Conservation (phyloP, 2,888 invertebrate genomes). For the Apoda limacodes region DNA sequence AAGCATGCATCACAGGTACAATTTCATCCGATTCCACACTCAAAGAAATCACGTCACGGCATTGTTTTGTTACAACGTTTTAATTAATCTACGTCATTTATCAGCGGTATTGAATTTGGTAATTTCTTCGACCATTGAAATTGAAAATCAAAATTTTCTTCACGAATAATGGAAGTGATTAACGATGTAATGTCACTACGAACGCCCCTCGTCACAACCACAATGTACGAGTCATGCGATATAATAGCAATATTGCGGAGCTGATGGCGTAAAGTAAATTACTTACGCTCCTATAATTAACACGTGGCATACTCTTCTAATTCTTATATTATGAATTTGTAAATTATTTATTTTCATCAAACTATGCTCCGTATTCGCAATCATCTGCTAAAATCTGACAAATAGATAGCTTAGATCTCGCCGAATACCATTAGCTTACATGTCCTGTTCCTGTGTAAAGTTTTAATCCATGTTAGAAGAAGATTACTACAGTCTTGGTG, state of each 20-base stretch:
- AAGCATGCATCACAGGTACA: slow-evolving; percentile 32
- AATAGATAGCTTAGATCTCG: no score
- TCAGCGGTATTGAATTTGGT: slow-evolving; percentile 46
- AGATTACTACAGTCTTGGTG: no score
- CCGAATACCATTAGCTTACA: no score
- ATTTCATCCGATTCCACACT: slow-evolving; percentile 26
- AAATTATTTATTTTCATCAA: no score
- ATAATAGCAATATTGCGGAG: slow-evolving; percentile 61
- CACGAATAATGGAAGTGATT: slow-evolving; percentile 51
- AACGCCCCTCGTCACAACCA: slow-evolving; percentile 45
- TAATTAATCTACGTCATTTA: slow-evolving; percentile 52
- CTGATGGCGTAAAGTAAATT: slow-evolving; percentile 50
- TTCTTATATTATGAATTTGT: no score
- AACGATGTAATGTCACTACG: slow-evolving; percentile 55
- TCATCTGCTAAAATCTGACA: no score
- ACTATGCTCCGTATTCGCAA: no score
- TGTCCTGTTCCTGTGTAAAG: no score
- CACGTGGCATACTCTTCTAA: no score
- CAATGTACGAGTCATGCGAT: slow-evolving; percentile 57
- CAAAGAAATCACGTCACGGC: slow-evolving; percentile 15
- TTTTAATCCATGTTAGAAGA: no score
- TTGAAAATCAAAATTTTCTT: slow-evolving; percentile 64
- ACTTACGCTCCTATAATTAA: slow-evolving; percentile 48
- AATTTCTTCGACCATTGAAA: slow-evolving; percentile 48
- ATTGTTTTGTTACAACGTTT: slow-evolving; percentile 23